Conservation (phyloP, 1,140 invertebrate genomes). For the Notospermus geniculatus region DNA sequence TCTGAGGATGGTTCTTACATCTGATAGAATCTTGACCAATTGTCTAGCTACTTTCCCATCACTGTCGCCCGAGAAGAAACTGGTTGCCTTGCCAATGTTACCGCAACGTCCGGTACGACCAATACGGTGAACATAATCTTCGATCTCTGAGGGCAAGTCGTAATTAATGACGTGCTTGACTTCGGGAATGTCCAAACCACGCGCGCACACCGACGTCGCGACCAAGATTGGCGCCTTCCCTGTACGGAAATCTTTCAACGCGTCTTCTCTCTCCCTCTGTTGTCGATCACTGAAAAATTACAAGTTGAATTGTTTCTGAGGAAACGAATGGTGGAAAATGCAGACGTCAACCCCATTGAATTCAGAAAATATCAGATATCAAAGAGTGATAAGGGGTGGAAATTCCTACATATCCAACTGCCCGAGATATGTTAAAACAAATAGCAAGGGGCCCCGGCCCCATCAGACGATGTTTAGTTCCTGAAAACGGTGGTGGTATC, state of each 20-base stretch:
- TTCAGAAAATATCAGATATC: too few species aligned
- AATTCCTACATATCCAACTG: too few species aligned
- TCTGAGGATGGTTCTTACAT: conserved; percentile 43
- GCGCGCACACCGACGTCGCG: conserved; percentile 88
- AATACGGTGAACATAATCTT: conserved; percentile 94
- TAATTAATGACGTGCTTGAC: conserved; percentile 89
- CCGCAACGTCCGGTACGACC: conserved; percentile 92
- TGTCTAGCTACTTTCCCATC: conserved; percentile 66
- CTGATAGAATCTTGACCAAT: conserved; percentile 69
- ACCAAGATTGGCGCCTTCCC: conserved; percentile 70
- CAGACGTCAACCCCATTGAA: too few species aligned
- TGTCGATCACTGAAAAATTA: conserved; percentile 66
- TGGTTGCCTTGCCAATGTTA: conserved; percentile 83
- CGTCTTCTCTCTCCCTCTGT: conserved; percentile 85
- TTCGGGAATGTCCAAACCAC: conserved; percentile 79
- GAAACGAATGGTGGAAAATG: too few species aligned
- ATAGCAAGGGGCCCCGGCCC: too few species aligned
- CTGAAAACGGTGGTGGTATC: too few species aligned
- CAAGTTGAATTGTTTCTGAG: too few species aligned
- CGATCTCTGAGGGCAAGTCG: conserved; percentile 78
- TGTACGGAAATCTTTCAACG: conserved; percentile 74
- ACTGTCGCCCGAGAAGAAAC: conserved; percentile 69
- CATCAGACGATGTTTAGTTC: too few species aligned
- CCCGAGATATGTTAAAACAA: too few species aligned
- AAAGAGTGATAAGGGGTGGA: too few species aligned